phyloP scores from a whole-genome alignment of 2,797 vertebrate genomes.

The Spinus pinus region DNA sequence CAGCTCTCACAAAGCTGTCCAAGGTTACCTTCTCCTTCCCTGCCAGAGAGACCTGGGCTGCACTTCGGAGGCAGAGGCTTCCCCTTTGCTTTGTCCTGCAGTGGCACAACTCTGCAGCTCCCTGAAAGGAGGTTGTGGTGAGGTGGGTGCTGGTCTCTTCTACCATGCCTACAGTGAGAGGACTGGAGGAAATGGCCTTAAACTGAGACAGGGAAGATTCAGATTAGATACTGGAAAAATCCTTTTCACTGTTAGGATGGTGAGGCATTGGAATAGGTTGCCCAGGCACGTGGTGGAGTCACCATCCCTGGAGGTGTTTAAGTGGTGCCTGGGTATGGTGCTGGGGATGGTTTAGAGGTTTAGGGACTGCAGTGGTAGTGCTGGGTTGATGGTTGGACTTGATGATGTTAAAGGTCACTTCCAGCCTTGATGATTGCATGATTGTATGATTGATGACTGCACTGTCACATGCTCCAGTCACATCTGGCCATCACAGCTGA shows the following conservation, averaged over 20 bases:
- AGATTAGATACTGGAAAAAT: not conserved
- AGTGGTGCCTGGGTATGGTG: not conserved
- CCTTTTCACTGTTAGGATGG: not conserved
- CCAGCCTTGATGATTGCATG: not conserved
- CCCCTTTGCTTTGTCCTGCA: not conserved
- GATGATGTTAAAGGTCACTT: not conserved
- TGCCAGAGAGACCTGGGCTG: not conserved
- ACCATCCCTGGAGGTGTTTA: not conserved
- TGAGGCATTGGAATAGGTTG: not conserved
- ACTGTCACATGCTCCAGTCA: fast-evolving
- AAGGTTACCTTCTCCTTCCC: not conserved
- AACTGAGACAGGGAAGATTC: not conserved
- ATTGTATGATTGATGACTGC: not conserved
- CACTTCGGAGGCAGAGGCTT: not conserved
- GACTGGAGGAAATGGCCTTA: not conserved
- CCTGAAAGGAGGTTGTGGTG: not conserved
- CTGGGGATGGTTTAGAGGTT: not conserved
- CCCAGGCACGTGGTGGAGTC: fast-evolving
- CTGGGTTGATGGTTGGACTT: not conserved
- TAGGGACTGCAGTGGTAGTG: not conserved
- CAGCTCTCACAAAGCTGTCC: not conserved
- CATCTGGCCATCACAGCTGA: fast-evolving
- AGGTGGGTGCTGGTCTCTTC: not conserved
- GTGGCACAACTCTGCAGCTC: not conserved
- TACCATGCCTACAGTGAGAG: not conserved